Base-by-base conservation (phyloP, 2,797 vertebrate species). In the Halcyon badia region DNA sequence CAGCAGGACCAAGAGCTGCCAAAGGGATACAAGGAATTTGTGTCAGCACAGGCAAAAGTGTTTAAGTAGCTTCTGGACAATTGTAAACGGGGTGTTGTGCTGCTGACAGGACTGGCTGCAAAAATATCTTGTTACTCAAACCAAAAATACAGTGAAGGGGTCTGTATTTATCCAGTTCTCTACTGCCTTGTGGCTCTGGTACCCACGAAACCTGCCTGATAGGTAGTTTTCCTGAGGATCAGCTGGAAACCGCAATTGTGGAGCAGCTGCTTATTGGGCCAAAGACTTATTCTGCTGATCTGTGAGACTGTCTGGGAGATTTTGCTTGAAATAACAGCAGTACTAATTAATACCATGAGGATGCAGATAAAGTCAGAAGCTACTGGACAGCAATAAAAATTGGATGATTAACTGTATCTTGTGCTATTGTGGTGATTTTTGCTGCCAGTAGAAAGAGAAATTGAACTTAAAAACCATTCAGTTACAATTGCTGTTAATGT, bases 71-170 rank as follows among this genome's bases (percentile, higher is more conserved):
- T 95, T 71, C 70, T 89, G 58, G 35, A 41, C 31, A 66, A 18
- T 22, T 78, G n/a, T 22, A 9, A 8, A 11, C 18, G 10, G 24
- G 71, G 12, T 22, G 6, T 56, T 48, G 11, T 46, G 13, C 8
- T 41, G 6, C 44, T 0, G 0, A 35, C n/a, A 20, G 22, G n/a
- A 28, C 35, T 5, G 20, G 35, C 11, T 56, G 37, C 52, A 44
- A 37, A 72, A 84, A 12, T 9, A 15, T 42, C 13, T 54, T 48
- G 8, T 31, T 77, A 4, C 14, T 93, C n/a, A 18, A 19, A 85
- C 52, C 17, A 49, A 14, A 73, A 60, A 31, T 24, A 11, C 1
- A 37, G 42, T 24, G 14, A 42, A 58, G 39, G 48, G 19, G 5
- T 61, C 71, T 41, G 21, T 21, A 11, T 28, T 44, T 46, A 18